Base-by-base conservation (phyloP, 2,888 invertebrate genomes). In the Cryptosula pallasiana region DNA sequence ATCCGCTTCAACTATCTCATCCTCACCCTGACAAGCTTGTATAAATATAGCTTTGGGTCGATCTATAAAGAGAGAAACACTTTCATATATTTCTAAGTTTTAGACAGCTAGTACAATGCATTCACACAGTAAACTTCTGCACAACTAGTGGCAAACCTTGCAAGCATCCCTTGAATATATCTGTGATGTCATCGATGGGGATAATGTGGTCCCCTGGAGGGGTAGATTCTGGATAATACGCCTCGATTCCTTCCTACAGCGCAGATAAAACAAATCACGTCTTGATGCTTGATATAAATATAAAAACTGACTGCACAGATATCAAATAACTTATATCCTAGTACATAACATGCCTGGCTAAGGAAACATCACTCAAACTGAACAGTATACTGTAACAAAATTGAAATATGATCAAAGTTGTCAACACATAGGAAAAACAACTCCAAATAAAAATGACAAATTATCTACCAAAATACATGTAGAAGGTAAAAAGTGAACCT, bases 21-120 rank as follows among this genome's bases (percentile, higher is more conserved):
- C 57, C 20, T 25, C 25, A 57, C 57, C 25, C 57, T 5, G 57
- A 57, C 57, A 57, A 25, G 57, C 25, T 57, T 57, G 57, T 16
- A 57, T 57, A 57, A 57, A 5, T n/a, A 57, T 57, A 57, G n/a
- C 57, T 25, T 57, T 57, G 5, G 57, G 57, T n/a, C 57, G 20
- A 16, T 23, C 57, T 57, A 57, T n/a, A 57, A 57, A 5, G 20
- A 5, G 45, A 45, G 45, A 5, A 45, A 13, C n/a, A n/a, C n/a
- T n/a, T n/a, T n/a, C n/a, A n/a, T n/a, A n/a, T n/a, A n/a, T n/a
- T n/a, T n/a, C n/a, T n/a, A n/a, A n/a, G n/a, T n/a, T n/a, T n/a
- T n/a, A n/a, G n/a, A n/a, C n/a, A n/a, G 5, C 45, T 45, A 45
- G 20, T 5, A 45, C 45, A 45, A 20, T 45, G 45, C 45, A 45